Evolutionary conservation across 2,113 vertebrate genomes (phyloP).

Genomic region (Tupaia tana): DNA sequence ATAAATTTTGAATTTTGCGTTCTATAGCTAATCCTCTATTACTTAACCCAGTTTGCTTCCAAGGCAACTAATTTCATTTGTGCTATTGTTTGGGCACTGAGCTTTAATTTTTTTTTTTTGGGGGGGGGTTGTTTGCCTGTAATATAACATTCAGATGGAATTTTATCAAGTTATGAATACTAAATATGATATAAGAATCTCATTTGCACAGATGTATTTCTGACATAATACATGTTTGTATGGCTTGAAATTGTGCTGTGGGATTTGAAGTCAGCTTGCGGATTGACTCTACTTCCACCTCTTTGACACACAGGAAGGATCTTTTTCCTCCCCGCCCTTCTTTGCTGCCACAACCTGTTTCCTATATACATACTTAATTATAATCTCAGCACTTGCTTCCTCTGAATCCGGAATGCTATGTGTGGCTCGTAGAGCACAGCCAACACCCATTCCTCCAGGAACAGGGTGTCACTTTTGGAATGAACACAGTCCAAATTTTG

Average conservation of each 20-base stretch:
- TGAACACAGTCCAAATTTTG: neutral
- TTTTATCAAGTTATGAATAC: constrained; percentile 49
- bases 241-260: constrained; percentile 19
- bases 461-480: constrained; percentile 63
- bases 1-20: constrained; percentile 31
- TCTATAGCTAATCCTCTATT: constrained; percentile 2
- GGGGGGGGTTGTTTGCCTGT: neutral
- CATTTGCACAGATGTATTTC: constrained; percentile 21
- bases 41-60: neutral
- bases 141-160: constrained; percentile 6
- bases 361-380: constrained; percentile 54
- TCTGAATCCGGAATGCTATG: neutral
- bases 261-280: neutral
- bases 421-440: constrained; percentile 38
- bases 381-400: constrained; percentile 70
- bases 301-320: constrained; percentile 62
- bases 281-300: neutral
- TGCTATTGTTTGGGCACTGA: neutral
- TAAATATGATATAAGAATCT: neutral
- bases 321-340: constrained; percentile 59
- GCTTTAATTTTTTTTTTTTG: constrained; percentile 16
- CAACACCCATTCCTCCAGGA: constrained; percentile 69
- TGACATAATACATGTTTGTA: neutral
- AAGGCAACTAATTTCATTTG: constrained; percentile 20
- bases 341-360: constrained; percentile 67